Base-by-base conservation (phyloP, 2,888 invertebrate species). In the Anthrax anthrax region DNA sequence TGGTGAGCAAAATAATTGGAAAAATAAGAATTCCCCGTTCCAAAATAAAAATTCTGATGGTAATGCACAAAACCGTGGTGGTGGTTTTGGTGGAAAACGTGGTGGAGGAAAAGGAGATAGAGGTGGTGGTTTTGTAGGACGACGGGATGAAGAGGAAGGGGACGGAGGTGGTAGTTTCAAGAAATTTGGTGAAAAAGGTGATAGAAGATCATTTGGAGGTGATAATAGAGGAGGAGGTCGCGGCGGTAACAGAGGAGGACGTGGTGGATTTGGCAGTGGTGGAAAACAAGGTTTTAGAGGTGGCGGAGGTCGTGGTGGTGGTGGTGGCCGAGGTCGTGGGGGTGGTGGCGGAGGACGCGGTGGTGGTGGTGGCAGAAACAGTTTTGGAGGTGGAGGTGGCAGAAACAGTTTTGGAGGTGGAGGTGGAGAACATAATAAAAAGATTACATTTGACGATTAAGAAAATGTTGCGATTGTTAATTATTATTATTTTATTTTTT, bases 391-490 rank as follows among this genome's bases (percentile, higher is more conserved):
- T 3, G 51, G 58, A 13, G 53, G 57, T 13, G 55, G 59, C 2
- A 51, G 52, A 14, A 55, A 58, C 5, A 56, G 60, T 13, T 47
- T 50, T n/a, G 47, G 52, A 4, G 42, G 54, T 19, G 50, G 57
- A 9, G 46, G 56, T 17, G 51, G 54, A 27, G 54, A 56, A 10
- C 46, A 41, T 37, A 64, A 64, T 48, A 65, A 69, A 50, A 67
- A 68, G 51, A 67, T 69, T 29, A 61, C 60, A 27, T 65, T 67
- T 50, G 63, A 67, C 50, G 62, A 67, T 53, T 64, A 61, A 57
- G 44, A 18, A 32, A 2, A 45, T 51, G 51, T 54, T 52, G 52
- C 53, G 52, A 52, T 47, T 50, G 51, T 47, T 47, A 32, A 29
- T 43, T 46, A 29, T 41, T 23, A 32, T 39, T 48, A 29, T 34